These are phyloP conservation scores for Cephalotes varians DNA, from an alignment of 2,888 invertebrate species.

Conservation along the genomic window DNA sequence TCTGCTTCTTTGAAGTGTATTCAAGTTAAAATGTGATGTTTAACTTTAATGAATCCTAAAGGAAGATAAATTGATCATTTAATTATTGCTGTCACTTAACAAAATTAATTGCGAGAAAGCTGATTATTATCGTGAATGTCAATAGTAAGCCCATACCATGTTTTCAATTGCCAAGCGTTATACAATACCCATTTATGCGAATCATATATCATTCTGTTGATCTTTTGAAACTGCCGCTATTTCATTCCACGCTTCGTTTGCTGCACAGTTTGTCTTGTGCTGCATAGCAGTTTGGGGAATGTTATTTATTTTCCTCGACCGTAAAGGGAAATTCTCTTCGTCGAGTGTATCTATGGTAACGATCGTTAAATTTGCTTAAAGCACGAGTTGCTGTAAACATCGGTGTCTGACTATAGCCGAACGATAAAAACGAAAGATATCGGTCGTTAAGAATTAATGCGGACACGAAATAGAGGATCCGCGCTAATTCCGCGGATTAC, in stretches of 20 bases:
- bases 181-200: conserved; percentile 43
- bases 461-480: conserved; percentile 46
- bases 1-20: conserved; percentile 4
- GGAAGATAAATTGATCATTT: conserved; percentile 22
- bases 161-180: conserved; percentile 8
- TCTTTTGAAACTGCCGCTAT: conserved; percentile 50
- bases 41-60: conserved; percentile 21
- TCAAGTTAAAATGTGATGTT: conserved; percentile 15
- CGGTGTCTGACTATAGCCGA: conserved; percentile 34
- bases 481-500: conserved; percentile 64
- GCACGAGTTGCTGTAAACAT: conserved; percentile 64
- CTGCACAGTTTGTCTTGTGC: conserved; percentile 52
- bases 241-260: conserved; percentile 35
- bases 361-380: conserved; percentile 73
- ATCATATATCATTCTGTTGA: conserved; percentile 55
- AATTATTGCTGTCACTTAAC: conserved; percentile 20
- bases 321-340: conserved; percentile 64
- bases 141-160: not conserved
- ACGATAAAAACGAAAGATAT: conserved; percentile 70
- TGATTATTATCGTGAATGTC: conserved; percentile 19
- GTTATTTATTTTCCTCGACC: conserved; percentile 67
- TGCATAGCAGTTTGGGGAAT: conserved; percentile 57
- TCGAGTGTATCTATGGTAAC: conserved; percentile 68
- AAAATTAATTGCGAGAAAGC: conserved; percentile 18
- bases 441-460: conserved; percentile 72